phyloP scores from a whole-genome alignment of 2,888 invertebrate species.

The Terebella lapidaria region DNA sequence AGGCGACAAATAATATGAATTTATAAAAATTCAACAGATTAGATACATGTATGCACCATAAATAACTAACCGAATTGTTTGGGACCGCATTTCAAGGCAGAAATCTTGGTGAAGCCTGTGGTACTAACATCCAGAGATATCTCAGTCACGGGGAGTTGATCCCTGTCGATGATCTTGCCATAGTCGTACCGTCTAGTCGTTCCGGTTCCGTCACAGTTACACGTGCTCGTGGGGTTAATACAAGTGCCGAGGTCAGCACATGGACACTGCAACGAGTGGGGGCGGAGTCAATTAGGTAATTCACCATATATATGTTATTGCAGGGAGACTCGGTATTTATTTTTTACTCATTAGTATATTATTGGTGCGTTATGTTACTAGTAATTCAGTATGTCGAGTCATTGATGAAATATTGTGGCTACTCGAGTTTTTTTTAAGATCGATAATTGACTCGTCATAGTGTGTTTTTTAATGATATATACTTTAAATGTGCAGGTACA shows the following conservation, averaged over 20 bases:
- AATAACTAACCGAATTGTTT: constrained; percentile 29
- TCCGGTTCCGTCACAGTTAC: constrained; percentile 31
- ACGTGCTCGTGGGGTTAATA: constrained; percentile 11
- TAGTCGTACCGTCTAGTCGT: constrained; percentile 14
- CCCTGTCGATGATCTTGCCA: constrained; percentile 25
- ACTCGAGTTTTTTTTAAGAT: no score
- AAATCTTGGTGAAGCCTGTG: constrained; percentile 13
- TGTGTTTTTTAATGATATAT: no score
- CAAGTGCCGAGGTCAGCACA: constrained; percentile 30
- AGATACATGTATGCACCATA: neutral
- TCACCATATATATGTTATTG: no score
- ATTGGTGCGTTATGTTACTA: no score
- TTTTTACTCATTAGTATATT: no score
- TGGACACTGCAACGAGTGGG: constrained; percentile 30
- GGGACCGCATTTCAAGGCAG: constrained; percentile 27
- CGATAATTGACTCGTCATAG: no score
- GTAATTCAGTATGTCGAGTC: no score
- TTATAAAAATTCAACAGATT: neutral
- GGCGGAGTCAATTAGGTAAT: no score
- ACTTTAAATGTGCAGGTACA: no score
- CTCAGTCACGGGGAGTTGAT: constrained; percentile 22
- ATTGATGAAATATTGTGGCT: no score
- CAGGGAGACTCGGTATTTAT: no score
- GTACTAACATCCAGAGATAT: constrained; percentile 3
- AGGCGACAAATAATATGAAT: neutral